Conservation (phyloP, 2,888 invertebrate genomes). For the Drosophila yooni region DNA sequence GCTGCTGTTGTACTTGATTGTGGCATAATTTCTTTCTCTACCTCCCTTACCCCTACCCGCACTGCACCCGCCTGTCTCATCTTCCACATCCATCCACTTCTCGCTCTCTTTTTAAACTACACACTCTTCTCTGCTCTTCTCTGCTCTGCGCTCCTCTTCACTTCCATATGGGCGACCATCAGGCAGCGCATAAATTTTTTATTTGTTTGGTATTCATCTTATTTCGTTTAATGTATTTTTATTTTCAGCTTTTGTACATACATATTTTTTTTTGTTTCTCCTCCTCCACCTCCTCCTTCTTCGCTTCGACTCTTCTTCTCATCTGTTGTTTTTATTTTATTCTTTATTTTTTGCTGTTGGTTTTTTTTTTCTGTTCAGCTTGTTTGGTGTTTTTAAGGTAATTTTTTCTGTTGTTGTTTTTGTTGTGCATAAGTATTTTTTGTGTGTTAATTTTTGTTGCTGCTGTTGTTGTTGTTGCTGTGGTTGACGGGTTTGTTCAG, state of each 20-base stretch:
- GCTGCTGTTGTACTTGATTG: constrained; percentile 77
- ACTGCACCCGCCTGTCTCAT: not conserved
- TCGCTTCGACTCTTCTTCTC: constrained; percentile 30
- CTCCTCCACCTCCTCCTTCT: constrained; percentile 12
- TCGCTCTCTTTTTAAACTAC: not conserved
- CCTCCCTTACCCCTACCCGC: constrained; percentile 1
- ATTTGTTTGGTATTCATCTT: constrained; percentile 82
- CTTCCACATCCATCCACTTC: not conserved
- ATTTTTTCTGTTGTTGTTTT: constrained; percentile 62
- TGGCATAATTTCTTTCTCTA: constrained; percentile 77
- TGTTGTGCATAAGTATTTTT: constrained; percentile 76
- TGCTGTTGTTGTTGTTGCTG: constrained; percentile 41
- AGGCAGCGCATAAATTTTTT: constrained; percentile 77
- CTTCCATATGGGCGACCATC: constrained; percentile 32
- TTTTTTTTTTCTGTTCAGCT: constrained; percentile 59
- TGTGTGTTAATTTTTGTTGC: constrained; percentile 75
- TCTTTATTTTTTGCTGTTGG: constrained; percentile 16
- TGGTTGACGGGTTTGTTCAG: constrained; percentile 77
- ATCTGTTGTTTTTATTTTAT: constrained; percentile 62
- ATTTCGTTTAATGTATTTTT: constrained; percentile 80
- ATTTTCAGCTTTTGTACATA: constrained; percentile 74
- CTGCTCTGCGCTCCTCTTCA: not conserved
- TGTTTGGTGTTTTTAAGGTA: constrained; percentile 82
- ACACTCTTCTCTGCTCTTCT: not conserved
- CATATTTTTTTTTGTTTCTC: constrained; percentile 34